Percentiles rank a stretch among this genome's conserved stretches.
phyloP scores from a whole-genome alignment of 2,888 invertebrate genomes.

The Salticus scenicus region DNA sequence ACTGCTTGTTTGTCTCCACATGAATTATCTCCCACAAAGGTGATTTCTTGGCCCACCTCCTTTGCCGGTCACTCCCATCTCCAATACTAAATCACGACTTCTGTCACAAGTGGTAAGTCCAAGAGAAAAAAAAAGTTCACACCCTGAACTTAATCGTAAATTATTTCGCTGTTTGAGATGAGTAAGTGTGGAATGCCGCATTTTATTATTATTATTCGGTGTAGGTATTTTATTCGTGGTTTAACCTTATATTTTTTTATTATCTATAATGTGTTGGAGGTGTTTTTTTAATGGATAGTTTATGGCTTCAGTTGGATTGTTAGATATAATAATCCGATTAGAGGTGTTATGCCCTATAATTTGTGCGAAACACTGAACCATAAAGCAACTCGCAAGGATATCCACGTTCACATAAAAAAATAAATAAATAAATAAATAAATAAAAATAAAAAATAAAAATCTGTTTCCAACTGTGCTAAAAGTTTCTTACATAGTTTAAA shows the following conservation, averaged over 20 bases:
- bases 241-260: background rate
- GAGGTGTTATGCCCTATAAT: too few species aligned
- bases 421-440: too few species aligned
- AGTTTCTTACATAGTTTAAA: too few species aligned
- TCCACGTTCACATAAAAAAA: too few species aligned
- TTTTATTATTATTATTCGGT: background rate
- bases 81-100: background rate
- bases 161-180: background rate
- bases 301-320: background rate
- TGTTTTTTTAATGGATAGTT: conserved; percentile 7
- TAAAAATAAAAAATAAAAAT: too few species aligned
- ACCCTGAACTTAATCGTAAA: conserved; percentile 14
- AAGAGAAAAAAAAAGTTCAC: conserved; percentile 13
- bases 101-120: background rate
- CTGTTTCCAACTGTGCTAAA: too few species aligned
- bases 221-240: background rate
- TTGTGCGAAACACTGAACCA: too few species aligned
- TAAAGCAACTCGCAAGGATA: too few species aligned
- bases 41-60: too few species aligned
- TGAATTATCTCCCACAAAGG: too few species aligned
- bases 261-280: background rate
- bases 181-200: background rate
- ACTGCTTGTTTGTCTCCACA: too few species aligned
- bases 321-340: too few species aligned
- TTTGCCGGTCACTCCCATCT: background rate